Evolutionary conservation across 2,113 vertebrate genomes (phyloP).

Genomic region (Serinus canaria): DNA sequence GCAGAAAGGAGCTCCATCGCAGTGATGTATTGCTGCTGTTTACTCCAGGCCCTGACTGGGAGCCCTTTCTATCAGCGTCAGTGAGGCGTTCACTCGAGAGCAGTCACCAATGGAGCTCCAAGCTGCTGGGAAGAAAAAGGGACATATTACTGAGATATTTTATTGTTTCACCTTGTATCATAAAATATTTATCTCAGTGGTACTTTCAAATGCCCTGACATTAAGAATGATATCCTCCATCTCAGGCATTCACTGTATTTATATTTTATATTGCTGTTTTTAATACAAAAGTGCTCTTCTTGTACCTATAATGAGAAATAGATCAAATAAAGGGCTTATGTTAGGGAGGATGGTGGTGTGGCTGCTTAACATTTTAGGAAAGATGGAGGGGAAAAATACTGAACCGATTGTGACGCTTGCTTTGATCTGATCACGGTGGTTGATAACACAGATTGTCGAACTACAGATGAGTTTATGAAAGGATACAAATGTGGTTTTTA

Average conservation of each 20-base stretch:
- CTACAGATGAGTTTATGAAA: constrained; percentile 61
- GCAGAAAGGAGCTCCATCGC: not conserved
- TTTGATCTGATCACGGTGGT: constrained; percentile 51
- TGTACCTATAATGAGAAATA: not conserved
- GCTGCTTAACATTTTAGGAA: constrained; percentile 33
- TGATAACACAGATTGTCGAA: constrained; percentile 58
- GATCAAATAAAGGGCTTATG: not conserved
- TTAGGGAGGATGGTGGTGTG: not conserved
- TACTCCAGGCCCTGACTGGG: not conserved
- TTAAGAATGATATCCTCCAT: not conserved
- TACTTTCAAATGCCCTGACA: not conserved
- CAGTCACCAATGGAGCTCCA: not conserved
- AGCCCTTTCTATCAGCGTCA: not conserved
- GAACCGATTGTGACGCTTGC: constrained; percentile 25
- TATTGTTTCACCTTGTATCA: not conserved
- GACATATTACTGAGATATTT: not conserved
- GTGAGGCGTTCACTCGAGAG: accelerated
- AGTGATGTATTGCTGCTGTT: not conserved
- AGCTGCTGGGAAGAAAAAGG: not conserved
- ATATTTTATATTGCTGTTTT: not conserved
- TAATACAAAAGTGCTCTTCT: not conserved
- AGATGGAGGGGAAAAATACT: constrained; percentile 35
- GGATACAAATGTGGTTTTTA: constrained; percentile 64
- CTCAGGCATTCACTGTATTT: not conserved
- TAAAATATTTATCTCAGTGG: not conserved